Conservation (phyloP, 2,113 vertebrate species). For the Hypomesus transpacificus region DNA sequence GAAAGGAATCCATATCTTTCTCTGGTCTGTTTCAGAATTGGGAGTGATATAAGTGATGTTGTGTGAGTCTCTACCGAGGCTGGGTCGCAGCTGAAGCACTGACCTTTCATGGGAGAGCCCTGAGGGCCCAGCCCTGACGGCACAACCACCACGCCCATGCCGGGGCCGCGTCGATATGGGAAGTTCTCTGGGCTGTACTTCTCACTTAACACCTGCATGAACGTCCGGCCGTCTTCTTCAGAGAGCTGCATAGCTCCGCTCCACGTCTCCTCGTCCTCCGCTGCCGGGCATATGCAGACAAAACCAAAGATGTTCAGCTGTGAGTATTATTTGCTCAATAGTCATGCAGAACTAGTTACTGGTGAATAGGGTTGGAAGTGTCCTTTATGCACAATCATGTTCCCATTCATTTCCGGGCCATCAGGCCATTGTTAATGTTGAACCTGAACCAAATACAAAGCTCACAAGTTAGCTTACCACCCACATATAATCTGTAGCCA, state of each 20-base stretch:
- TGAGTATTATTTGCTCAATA: not conserved
- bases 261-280: constrained; percentile 40
- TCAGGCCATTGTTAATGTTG: not conserved
- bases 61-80: not conserved
- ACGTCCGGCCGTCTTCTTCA: constrained; percentile 79
- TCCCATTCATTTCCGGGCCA: not conserved
- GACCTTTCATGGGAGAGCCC: constrained; percentile 97
- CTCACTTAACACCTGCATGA: constrained; percentile 96
- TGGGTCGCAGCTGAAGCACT: constrained; percentile 18
- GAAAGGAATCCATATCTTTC: not conserved
- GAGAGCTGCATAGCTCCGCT: constrained; percentile 79
- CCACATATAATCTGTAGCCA: not conserved
- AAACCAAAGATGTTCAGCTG: not conserved
- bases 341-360: not conserved
- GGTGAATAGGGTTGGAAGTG: too few species aligned
- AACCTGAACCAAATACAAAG: too few species aligned
- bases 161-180: constrained; percentile 88
- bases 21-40: not conserved
- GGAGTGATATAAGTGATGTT: not conserved
- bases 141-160: constrained; percentile 88
- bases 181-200: constrained; percentile 99
- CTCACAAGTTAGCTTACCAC: too few species aligned
- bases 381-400: not conserved
- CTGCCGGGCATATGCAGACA: constrained; percentile 15
- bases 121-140: constrained; percentile 78